These are phyloP conservation scores for Oikopleura dioica DNA, from an alignment of 23 tunicate species.

Conservation along the genomic window DNA sequence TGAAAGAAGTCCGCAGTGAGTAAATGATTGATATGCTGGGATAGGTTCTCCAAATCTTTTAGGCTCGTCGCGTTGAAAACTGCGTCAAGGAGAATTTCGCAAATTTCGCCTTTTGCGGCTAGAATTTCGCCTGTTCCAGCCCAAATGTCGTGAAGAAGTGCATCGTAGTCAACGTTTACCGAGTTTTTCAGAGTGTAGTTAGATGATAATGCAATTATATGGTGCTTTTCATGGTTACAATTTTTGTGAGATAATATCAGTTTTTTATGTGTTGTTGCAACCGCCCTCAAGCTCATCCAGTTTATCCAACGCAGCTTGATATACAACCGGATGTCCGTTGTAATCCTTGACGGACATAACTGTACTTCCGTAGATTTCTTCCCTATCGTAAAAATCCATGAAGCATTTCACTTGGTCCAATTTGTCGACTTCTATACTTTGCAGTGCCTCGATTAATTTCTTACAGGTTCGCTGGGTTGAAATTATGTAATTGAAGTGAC, in stretches of 20 bases:
- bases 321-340: not conserved
- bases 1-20: not conserved
- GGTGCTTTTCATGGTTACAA: not conserved
- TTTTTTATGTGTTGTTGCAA: no score
- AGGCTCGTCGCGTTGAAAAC: not conserved
- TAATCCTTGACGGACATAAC: not conserved
- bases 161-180: not conserved
- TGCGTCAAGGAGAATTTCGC: not conserved
- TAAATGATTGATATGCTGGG: not conserved
- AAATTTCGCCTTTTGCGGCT: not conserved
- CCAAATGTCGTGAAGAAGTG: not conserved
- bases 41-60: not conserved
- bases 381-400: not conserved
- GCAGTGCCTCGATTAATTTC: not conserved
- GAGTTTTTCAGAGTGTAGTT: not conserved
- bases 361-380: not conserved
- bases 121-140: not conserved
- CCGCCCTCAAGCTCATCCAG: not conserved
- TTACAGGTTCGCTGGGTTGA: not conserved
- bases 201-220: not conserved
- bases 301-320: not conserved
- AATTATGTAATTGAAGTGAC: not conserved
- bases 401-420: not conserved
- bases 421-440: not conserved
- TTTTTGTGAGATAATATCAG: no score